These are phyloP conservation scores for Tragulus kanchil DNA, from an alignment of 2,113 vertebrate genomes.

Conservation along the genomic window DNA sequence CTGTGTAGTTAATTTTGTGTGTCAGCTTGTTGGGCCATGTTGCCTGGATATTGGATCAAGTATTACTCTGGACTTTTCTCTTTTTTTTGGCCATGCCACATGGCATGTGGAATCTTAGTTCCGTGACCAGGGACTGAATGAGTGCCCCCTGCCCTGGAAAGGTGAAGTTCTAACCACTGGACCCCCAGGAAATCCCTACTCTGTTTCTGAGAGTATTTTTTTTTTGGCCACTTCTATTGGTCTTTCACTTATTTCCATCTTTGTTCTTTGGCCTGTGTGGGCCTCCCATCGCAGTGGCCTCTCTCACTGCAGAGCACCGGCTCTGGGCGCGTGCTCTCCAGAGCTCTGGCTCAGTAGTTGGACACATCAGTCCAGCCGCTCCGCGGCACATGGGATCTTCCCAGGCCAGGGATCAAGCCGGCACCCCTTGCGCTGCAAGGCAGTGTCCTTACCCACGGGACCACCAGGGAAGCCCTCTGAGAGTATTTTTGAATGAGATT, in stretches of 20 bases:
- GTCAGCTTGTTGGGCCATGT: neutral
- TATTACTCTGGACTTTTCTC: neutral
- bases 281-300: too few relatives aligned
- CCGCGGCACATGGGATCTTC: neutral
- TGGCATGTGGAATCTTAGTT: neutral
- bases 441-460: neutral
- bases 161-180: too few relatives aligned
- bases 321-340: too few relatives aligned
- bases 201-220: too few relatives aligned
- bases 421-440: neutral
- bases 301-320: too few relatives aligned
- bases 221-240: too few relatives aligned
- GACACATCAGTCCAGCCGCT: too few relatives aligned
- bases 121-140: neutral
- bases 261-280: too few relatives aligned
- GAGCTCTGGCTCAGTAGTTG: too few relatives aligned
- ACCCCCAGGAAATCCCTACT: too few relatives aligned
- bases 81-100: neutral
- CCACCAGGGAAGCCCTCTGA: neutral
- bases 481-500: neutral
- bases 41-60: neutral
- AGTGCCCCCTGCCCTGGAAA: too few relatives aligned
- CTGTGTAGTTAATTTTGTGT: neutral
- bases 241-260: too few relatives aligned
- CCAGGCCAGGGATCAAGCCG: neutral